Base-by-base conservation (phyloP, 2,797 vertebrate genomes). In the Garrulus glandarius region DNA sequence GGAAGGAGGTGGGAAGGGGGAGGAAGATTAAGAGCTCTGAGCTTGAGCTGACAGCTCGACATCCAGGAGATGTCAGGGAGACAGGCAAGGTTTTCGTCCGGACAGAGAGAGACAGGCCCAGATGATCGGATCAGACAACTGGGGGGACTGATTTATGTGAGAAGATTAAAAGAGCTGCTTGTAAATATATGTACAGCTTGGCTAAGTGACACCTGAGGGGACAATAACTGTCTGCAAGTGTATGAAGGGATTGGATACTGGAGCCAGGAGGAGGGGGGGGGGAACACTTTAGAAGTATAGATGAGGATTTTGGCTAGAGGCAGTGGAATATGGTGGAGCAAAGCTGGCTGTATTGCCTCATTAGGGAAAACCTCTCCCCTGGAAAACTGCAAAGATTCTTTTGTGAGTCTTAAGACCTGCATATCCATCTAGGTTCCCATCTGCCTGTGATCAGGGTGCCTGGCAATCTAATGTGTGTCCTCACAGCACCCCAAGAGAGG, bases 131-230 rank as follows among this genome's bases (percentile, higher is more conserved):
- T 95, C 90, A 89, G 95, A 92, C 89, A 94, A 90, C 92, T 95
- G 87, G 15, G 32, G 88, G 39, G 21, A 67, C 90, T 95, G 91
- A 95, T 97, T 96, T 94, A 93, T 92, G 90, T 71, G 93, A 87
- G 78, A 74, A 95, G 94, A 96, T 93, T 95, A 94, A 79, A 95
- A 70, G 84, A 92, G 57, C 87, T 95, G 67, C 94, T 95, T 96
- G 95, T 95, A 91, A 96, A 91, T 95, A 17, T 88, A 60, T 92
- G 84, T 95, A 74, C 89, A 85, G 87, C 94, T 96, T 74, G 77
- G 74, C 87, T 95, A 96, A 97, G 95, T 96, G 95, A 88, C 95
- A 96, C 95, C 95, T 96, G 89, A 88, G 95, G 93, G 96, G 89
- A 84, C 96, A 95, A 87, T 95, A 95, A 95, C 85, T 95, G 93